Evolutionary conservation across 1,140 invertebrate species (phyloP).

Genomic region (Saccostrea cuccullata): DNA sequence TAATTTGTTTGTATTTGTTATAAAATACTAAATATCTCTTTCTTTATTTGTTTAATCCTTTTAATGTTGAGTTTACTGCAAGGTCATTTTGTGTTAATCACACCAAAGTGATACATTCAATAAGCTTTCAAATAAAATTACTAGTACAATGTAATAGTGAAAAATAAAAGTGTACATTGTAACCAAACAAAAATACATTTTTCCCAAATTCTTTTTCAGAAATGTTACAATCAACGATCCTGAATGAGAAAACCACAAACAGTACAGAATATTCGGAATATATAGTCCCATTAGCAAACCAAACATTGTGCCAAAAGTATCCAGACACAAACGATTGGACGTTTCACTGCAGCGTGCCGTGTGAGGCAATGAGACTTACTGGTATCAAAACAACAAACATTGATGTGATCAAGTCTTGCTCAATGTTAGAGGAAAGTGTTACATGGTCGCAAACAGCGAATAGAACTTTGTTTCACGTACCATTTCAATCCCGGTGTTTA

Average conservation of each 20-base stretch:
- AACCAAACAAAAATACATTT: too few relatives aligned
- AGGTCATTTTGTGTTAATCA: too few relatives aligned
- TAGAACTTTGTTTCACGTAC: background rate
- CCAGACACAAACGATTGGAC: slow-evolving; percentile 25
- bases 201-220: background rate
- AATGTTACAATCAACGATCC: background rate
- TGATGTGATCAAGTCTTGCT: slow-evolving; percentile 12
- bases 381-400: background rate
- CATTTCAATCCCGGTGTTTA: background rate
- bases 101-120: too few relatives aligned
- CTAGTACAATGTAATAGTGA: too few relatives aligned
- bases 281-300: slow-evolving; percentile 1
- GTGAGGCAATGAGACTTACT: background rate
- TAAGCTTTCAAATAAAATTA: too few relatives aligned
- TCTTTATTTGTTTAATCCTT: too few relatives aligned
- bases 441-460: background rate
- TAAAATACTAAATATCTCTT: too few relatives aligned
- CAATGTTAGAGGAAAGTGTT: background rate
- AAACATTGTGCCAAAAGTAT: background rate
- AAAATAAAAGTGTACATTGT: too few relatives aligned
- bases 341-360: background rate
- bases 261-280: background rate
- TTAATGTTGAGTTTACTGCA: too few relatives aligned
- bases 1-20: too few relatives aligned
- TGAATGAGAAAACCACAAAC: background rate